phyloP scores from a whole-genome alignment of 2,113 vertebrate genomes.

The Bubo scandiacus region DNA sequence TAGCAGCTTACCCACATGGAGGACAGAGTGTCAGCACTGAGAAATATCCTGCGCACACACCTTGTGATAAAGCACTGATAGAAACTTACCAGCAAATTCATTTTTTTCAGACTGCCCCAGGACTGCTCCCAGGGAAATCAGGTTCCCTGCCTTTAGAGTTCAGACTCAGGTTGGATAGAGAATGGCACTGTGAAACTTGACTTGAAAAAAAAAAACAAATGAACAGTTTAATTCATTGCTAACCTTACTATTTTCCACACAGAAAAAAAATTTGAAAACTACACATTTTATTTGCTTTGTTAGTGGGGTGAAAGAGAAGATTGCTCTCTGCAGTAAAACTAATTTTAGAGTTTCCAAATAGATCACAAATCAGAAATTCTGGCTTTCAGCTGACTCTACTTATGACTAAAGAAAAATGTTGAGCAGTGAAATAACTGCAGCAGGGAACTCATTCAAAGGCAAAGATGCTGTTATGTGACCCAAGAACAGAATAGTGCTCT shows the following conservation, averaged over 20 bases:
- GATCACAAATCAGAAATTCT: background rate
- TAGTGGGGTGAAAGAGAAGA: background rate
- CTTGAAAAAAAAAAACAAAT: background rate
- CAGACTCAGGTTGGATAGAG: background rate
- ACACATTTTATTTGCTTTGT: background rate
- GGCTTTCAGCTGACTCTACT: background rate
- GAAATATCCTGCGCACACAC: background rate
- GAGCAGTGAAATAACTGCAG: background rate
- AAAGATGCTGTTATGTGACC: background rate
- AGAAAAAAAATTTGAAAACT: background rate
- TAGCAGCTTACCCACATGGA: background rate
- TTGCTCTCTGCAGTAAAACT: background rate
- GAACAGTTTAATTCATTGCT: background rate
- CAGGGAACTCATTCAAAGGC: background rate
- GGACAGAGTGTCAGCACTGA: background rate
- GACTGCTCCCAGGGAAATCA: background rate
- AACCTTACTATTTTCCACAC: background rate
- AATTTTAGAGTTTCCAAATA: background rate
- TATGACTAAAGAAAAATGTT: background rate
- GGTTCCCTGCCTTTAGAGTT: background rate
- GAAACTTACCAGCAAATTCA: accelerated
- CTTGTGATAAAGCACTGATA: background rate
- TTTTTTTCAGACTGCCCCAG: background rate
- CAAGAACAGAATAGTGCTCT: background rate
- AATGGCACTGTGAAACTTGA: background rate